Evolutionary conservation across 2,797 vertebrate species (phyloP).

Genomic region (Phoeniculus purpureus): DNA sequence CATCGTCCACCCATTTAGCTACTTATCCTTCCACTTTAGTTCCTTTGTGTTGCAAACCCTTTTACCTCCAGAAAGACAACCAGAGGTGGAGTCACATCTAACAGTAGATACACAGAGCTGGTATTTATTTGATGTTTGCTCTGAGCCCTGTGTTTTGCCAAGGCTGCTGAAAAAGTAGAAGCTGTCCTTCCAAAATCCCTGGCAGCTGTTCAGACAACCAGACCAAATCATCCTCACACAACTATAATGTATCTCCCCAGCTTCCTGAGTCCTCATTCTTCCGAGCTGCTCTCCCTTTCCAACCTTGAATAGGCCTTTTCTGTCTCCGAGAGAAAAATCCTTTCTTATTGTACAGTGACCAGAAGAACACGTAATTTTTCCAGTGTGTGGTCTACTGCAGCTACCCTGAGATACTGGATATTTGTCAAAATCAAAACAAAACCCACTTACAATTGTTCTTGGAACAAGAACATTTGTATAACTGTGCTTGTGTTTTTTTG

Average conservation of each 20-base stretch:
- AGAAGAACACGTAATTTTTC: conserved; percentile 60
- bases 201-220: conserved; percentile 23
- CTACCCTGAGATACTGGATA: conserved; percentile 60
- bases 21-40: background rate
- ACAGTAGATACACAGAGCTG: background rate
- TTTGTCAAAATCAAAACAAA: conserved; percentile 69
- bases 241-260: conserved; percentile 19
- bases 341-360: conserved; percentile 52
- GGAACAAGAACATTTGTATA: conserved; percentile 62
- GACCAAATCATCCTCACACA: background rate
- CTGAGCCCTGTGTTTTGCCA: background rate
- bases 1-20: too few species aligned
- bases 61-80: background rate
- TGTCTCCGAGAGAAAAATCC: conserved; percentile 45
- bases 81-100: background rate
- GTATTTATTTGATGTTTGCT: background rate
- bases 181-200: background rate
- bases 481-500: conserved; percentile 59
- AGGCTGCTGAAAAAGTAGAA: background rate
- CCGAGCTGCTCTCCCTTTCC: background rate
- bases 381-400: conserved; percentile 69
- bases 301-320: conserved; percentile 56
- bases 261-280: conserved; percentile 49
- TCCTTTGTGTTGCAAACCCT: background rate
- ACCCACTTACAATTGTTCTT: conserved; percentile 70